phyloP scores from a whole-genome alignment of 2,888 invertebrate genomes.

The Macaria notata region DNA sequence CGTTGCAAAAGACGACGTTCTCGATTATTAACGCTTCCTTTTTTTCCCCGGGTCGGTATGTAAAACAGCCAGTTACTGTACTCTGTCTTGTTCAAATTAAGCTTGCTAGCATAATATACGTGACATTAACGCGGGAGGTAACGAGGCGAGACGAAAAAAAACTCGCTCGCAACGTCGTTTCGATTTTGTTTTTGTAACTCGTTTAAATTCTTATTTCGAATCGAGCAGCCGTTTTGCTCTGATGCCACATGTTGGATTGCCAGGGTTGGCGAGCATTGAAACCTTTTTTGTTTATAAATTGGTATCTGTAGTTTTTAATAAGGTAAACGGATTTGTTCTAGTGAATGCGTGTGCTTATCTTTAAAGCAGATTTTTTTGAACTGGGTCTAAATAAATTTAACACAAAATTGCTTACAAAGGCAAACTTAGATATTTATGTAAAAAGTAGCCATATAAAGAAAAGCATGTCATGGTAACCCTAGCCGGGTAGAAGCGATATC shows the following conservation, averaged over 20 bases:
- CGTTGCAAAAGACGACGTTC: too few relatives aligned
- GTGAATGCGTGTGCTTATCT: too few relatives aligned
- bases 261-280: constrained; percentile 31
- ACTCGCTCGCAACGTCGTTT: constrained; percentile 51
- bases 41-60: too few relatives aligned
- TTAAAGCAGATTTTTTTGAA: too few relatives aligned
- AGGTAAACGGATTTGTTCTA: too few relatives aligned
- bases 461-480: constrained; percentile 8
- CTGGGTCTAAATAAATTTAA: too few relatives aligned
- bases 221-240: constrained; percentile 59
- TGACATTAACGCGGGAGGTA: constrained; percentile 51
- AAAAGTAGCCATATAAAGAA: too few relatives aligned
- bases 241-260: constrained; percentile 57
- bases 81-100: constrained; percentile 18
- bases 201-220: constrained; percentile 58
- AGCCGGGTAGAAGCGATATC: constrained; percentile 38
- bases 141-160: constrained; percentile 62
- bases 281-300: neutral
- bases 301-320: too few relatives aligned
- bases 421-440: too few relatives aligned
- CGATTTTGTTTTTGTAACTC: constrained; percentile 38
- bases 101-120: constrained; percentile 47
- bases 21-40: too few relatives aligned
- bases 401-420: too few relatives aligned
- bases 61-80: too few relatives aligned